A percentile compares a stretch with the other conserved stretches of the same genome.
Evolutionary conservation across 2,888 invertebrate species (phyloP).

Genomic region (Drosophila demipolita): DNA sequence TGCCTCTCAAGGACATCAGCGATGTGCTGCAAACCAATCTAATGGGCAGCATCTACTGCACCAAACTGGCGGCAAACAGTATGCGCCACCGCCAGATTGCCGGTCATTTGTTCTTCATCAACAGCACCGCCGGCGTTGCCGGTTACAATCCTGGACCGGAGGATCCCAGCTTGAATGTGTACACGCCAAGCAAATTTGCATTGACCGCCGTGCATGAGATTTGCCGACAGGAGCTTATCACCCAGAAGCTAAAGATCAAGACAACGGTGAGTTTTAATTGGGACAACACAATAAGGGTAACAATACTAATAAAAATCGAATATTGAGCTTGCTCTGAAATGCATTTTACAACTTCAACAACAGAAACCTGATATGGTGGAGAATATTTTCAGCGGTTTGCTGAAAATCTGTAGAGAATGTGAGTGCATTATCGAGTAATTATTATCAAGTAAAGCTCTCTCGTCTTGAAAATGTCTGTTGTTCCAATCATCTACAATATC

Average conservation of each 20-base stretch:
- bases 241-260: conserved; percentile 79
- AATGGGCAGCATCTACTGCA: conserved; percentile 85
- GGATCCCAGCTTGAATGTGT: conserved; percentile 78
- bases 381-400: neutral
- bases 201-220: conserved; percentile 83
- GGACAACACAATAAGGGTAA: neutral
- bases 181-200: conserved; percentile 82
- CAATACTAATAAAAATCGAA: neutral
- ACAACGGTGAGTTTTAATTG: conserved; percentile 78
- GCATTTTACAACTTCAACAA: neutral
- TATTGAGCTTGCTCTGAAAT: neutral
- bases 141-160: conserved; percentile 72
- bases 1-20: conserved; percentile 70
- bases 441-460: neutral
- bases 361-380: neutral
- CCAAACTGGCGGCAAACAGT: conserved; percentile 85
- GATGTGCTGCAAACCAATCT: conserved; percentile 85
- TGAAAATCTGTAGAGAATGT: neutral
- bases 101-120: conserved; percentile 81
- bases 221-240: conserved; percentile 82
- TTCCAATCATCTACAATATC: neutral
- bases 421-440: neutral
- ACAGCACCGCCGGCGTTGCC: conserved; percentile 78
- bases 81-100: conserved; percentile 85
- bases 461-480: no score